Base-by-base conservation (phyloP, 92 coral and sea anemone species). In the Micromussa lordhowensis region DNA sequence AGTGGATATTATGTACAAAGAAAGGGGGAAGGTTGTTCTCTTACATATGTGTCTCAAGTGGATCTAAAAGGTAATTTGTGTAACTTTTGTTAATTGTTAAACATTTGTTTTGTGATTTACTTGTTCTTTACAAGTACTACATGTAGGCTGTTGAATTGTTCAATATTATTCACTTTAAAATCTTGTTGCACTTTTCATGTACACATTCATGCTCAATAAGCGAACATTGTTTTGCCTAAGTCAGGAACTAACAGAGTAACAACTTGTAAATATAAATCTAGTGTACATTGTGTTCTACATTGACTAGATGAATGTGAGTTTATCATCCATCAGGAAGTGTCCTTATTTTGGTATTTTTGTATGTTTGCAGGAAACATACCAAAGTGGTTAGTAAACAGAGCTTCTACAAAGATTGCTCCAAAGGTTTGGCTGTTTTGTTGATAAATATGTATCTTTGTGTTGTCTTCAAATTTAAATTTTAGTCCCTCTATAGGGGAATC, bases 301-400 rank as follows among this genome's bases (percentile, higher is more conserved):
- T 21, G 7, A n/a, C n/a, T n/a, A 16, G 22, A 35, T 17, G 32
- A 30, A 69, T 69, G 21, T 32, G 36, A 71, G 75, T 22, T 44
- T 11, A 31, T 28, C 21, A 36, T 28, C 3, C 18, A 31, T 36
- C 34, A 70, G 18, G 4, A 40, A 17, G 29, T 63, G n/a, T n/a
- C 35, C 8, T 34, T 2, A 16, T 8, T 0, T 57, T 28, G 21
- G 4, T 26, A 64, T 18, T 82, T 32, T 69, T 21, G 21, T 73
- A 9, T 57, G 22, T 73, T 38, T 61, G 4, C 78, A 97, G 99
- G 99, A 77, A 90, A 88, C 38, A 86, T 97, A 22, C 99, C 99
- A 55, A 97, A 97, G 68, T 97, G 99, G 99, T 84, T 97, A 71
- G 99, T 97, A 38, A 97, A 97, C 91, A 94, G 89, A 78, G 99